phyloP scores from a whole-genome alignment of 2,888 invertebrate genomes.

The Chloromyia formosa region DNA sequence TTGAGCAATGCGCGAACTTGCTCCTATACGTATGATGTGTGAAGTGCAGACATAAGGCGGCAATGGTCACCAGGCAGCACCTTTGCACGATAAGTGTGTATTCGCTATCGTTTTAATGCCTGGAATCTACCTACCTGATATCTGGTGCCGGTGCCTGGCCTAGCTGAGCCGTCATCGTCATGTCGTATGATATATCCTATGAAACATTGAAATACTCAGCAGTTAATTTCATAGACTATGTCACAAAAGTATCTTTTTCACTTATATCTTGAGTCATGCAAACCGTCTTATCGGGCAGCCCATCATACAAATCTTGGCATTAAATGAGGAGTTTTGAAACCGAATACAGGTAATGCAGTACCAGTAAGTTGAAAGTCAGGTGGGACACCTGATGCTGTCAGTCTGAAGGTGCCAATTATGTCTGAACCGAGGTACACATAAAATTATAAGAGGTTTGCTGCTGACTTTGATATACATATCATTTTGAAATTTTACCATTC shows the following conservation, averaged over 20 bases:
- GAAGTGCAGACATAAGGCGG: constrained; percentile 32
- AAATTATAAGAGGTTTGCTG: too few relatives aligned
- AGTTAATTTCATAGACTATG: constrained; percentile 1
- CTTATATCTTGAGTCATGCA: neutral
- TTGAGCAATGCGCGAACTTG: constrained; percentile 31
- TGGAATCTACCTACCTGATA: constrained; percentile 35
- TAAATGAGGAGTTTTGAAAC: too few relatives aligned
- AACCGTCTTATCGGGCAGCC: too few relatives aligned
- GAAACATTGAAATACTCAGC: constrained; percentile 3
- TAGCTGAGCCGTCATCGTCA: constrained; percentile 15
- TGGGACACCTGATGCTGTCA: too few relatives aligned
- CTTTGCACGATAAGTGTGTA: constrained; percentile 23
- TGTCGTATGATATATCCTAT: neutral
- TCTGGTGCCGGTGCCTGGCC: neutral
- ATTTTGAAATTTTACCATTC: too few relatives aligned
- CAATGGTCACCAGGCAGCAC: constrained; percentile 28
- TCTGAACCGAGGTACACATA: too few relatives aligned
- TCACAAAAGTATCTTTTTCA: neutral
- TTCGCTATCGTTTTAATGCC: constrained; percentile 29
- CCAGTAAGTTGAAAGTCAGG: too few relatives aligned
- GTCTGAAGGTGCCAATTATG: too few relatives aligned
- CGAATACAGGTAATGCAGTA: too few relatives aligned
- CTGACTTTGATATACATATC: too few relatives aligned
- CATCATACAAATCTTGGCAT: too few relatives aligned
- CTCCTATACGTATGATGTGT: constrained; percentile 20